Base-by-base conservation (phyloP, 2,797 vertebrate species). In the Helicolenus hilgendorfi region DNA sequence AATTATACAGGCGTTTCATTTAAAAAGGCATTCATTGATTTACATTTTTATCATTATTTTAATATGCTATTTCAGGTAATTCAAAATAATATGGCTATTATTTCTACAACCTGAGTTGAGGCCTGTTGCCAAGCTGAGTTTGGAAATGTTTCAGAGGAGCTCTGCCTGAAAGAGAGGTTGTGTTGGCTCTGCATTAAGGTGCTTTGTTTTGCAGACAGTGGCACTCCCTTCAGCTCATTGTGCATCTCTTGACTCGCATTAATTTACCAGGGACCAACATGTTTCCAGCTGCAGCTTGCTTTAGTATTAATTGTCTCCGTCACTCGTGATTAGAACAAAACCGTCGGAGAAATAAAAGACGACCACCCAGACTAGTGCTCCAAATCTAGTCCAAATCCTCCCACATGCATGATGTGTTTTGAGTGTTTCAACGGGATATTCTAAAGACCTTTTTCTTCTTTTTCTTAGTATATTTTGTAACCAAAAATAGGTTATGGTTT, bases 401-500 rank as follows among this genome's bases (percentile, higher is more conserved):
- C 36, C 36, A 49, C 53, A 79, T 70, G 68, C 81, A 56, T 7
- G 63, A 79, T 27, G 45, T 77, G 59, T 72, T 79, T 79, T 24
- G 77, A 83, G 35, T 84, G 78, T 85, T 65, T 41, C 86, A 90
- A n/a, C 73, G 9, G 82, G 41, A 31, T 55, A 24, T 91, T 92
- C 11, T 55, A 13, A 70, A 78, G 70, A 70, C 55, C 60, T 24
- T 59, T 73, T 49, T 70, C 10, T 45, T 63, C 15, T 24, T n/a
- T 33, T 41, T 72, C 11, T 77, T 59, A 18, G 27, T 72, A 18
- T 64, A 31, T 82, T 91, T 91, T 92, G 70, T 73, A 89, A 84
- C 64, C 53, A 41, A 87, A 91, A 92, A 84, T 84, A 64, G 67
- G 49, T 86, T 56, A 73, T 18, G 45, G 38, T 90, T 95, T 95